phyloP scores from a whole-genome alignment of 2,888 invertebrate species.

The Cecidostiba fungosa region DNA sequence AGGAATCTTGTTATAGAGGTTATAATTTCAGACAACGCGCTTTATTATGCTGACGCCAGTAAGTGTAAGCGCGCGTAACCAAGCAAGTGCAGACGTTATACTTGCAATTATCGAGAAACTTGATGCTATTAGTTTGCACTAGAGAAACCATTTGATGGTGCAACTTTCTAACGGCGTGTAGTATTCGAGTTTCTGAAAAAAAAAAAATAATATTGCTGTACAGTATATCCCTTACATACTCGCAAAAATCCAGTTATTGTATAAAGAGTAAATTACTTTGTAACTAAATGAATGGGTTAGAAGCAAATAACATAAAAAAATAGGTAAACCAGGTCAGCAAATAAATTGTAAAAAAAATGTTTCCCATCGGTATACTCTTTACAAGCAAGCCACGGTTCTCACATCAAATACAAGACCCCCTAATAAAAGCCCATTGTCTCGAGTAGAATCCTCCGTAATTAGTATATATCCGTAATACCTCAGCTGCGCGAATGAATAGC shows the following conservation, averaged over 20 bases:
- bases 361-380: neutral
- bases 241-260: too few relatives aligned
- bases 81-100: neutral
- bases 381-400: neutral
- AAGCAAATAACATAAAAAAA: too few relatives aligned
- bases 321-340: too few relatives aligned
- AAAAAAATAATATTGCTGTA: neutral
- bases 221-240: too few relatives aligned
- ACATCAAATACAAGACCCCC: neutral
- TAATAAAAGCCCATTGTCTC: neutral
- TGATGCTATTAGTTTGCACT: neutral
- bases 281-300: too few relatives aligned
- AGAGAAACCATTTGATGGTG: neutral
- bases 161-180: too few relatives aligned
- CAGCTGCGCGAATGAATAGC: slow-evolving; percentile 49
- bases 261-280: too few relatives aligned
- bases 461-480: slow-evolving; percentile 50
- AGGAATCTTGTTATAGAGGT: neutral
- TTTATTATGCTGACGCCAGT: neutral
- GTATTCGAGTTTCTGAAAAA: neutral
- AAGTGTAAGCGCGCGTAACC: neutral
- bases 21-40: neutral
- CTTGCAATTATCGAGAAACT: neutral
- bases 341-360: neutral
- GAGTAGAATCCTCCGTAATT: neutral